These are phyloP conservation scores for Tetanocera ferruginea DNA, from an alignment of 2,888 invertebrate species.

Conservation along the genomic window DNA sequence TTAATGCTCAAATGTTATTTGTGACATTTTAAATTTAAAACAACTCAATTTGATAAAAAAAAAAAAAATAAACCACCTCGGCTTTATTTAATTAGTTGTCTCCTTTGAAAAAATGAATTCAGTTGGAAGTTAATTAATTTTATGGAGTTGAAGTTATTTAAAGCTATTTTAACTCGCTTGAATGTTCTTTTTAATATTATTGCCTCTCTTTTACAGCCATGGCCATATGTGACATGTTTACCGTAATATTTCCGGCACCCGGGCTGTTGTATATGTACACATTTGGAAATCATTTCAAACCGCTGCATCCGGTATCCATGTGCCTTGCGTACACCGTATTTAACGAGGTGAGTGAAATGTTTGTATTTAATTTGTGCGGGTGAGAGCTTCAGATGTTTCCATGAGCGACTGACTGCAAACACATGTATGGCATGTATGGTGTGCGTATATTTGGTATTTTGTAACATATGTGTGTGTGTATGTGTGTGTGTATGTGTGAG, in stretches of 20 bases:
- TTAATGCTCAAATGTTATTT: too few relatives aligned
- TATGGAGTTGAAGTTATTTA: too few relatives aligned
- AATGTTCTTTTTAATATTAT: neutral
- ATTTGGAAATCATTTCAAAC: conserved; percentile 88
- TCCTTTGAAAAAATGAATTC: too few relatives aligned
- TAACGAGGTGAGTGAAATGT: conserved; percentile 77
- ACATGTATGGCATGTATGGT: neutral
- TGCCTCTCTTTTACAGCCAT: conserved; percentile 73
- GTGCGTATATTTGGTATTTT: neutral
- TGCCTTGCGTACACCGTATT: conserved; percentile 86
- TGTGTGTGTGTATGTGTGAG: neutral
- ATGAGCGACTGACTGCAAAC: neutral
- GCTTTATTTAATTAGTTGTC: too few relatives aligned
- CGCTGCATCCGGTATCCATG: conserved; percentile 79
- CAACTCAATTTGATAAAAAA: too few relatives aligned
- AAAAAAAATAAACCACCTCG: too few relatives aligned
- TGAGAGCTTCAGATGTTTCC: neutral
- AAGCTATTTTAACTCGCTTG: too few relatives aligned
- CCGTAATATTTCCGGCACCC: conserved; percentile 89
- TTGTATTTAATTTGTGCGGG: neutral
- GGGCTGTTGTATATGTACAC: conserved; percentile 95
- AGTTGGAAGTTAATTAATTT: too few relatives aligned
- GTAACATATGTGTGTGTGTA: too few relatives aligned
- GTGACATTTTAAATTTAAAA: too few relatives aligned
- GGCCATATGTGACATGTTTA: conserved; percentile 95